Conservation (phyloP, 2,113 vertebrate genomes). For the Scatophagus argus region DNA sequence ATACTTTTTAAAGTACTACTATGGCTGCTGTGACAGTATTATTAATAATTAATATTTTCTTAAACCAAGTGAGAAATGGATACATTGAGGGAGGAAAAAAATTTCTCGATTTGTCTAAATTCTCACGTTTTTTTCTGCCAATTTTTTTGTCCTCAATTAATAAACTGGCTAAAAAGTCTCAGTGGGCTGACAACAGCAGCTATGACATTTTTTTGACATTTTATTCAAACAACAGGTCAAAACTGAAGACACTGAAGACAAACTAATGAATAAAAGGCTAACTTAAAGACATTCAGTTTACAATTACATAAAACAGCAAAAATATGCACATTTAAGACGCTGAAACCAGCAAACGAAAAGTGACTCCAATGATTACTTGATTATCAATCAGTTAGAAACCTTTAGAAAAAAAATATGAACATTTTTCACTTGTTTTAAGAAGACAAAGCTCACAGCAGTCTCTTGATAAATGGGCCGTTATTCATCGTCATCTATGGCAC, state of each 20-base stretch:
- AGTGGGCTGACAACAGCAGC: too few relatives aligned
- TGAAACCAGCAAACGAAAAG: background rate
- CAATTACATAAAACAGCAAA: background rate
- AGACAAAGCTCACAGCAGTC: background rate
- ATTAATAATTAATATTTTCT: background rate
- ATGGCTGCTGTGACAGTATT: background rate
- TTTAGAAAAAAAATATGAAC: too few relatives aligned
- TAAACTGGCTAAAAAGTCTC: too few relatives aligned
- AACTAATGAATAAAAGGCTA: too few relatives aligned
- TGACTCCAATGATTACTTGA: background rate
- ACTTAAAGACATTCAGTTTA: background rate
- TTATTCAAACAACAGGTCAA: too few relatives aligned
- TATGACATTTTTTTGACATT: too few relatives aligned
- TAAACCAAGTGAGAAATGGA: background rate
- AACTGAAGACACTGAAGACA: too few relatives aligned
- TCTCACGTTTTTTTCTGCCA: too few relatives aligned
- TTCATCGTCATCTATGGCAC: background rate
- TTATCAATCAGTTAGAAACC: too few relatives aligned
- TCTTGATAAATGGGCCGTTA: background rate
- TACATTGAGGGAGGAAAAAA: too few relatives aligned
- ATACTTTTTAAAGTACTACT: background rate
- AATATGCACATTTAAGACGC: background rate
- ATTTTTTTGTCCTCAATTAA: background rate
- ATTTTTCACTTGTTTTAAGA: background rate
- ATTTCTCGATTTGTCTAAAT: too few relatives aligned